Percentiles rank a stretch among this genome's conserved stretches.
Conservation (phyloP, 2,888 invertebrate genomes). For the Parascotia fuliginaria region DNA sequence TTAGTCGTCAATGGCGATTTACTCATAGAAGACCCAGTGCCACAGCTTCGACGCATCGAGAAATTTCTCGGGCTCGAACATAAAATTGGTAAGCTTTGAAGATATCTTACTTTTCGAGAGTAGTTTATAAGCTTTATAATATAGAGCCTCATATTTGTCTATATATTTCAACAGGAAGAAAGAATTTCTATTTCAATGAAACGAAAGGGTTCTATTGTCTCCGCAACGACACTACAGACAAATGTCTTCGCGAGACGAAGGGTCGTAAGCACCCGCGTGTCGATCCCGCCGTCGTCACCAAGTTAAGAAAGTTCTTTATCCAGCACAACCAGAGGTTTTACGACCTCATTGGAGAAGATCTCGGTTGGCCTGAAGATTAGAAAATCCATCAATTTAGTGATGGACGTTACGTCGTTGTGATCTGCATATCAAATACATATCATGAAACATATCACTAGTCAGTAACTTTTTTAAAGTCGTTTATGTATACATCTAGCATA, state of each 20-base stretch:
- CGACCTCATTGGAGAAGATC: conserved; percentile 95
- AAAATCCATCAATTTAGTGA: conserved; percentile 10
- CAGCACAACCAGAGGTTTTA: conserved; percentile 97
- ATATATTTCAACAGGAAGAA: conserved; percentile 83
- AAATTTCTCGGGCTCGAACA: conserved; percentile 91
- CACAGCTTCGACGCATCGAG: conserved; percentile 94
- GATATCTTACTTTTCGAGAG: not conserved
- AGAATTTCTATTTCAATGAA: conserved; percentile 98
- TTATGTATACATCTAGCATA: conserved; percentile 80
- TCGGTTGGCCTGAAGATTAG: conserved; percentile 96
- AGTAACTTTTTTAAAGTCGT: conserved; percentile 77
- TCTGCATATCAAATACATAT: conserved; percentile 63
- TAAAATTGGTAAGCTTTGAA: conserved; percentile 72
- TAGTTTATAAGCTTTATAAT: not conserved
- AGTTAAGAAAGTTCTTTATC: conserved; percentile 93
- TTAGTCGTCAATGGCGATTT: conserved; percentile 97
- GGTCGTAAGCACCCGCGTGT: conserved; percentile 94
- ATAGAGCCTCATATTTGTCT: not conserved
- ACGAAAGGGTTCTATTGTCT: conserved; percentile 98
- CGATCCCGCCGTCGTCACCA: conserved; percentile 91
- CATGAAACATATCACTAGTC: conserved; percentile 75
- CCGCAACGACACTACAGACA: conserved; percentile 92
- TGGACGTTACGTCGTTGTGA: conserved; percentile 64
- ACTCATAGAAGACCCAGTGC: conserved; percentile 95
- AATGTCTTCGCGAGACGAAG: conserved; percentile 94